phyloP scores from a whole-genome alignment of 2,888 invertebrate species.

The Tetragonisca angustula region DNA sequence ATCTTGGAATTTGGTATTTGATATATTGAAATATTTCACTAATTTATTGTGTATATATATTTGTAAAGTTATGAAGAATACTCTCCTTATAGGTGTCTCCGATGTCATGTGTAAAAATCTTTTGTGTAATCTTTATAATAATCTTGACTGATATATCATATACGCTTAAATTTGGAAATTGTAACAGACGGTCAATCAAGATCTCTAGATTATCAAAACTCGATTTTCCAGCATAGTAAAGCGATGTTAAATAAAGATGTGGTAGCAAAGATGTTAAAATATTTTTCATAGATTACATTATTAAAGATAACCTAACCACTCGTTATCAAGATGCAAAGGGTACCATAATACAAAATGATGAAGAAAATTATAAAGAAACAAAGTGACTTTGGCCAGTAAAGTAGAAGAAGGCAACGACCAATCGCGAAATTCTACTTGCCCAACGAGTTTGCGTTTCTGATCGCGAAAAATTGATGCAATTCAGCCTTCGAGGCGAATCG shows the following conservation, averaged over 20 bases:
- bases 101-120: not conserved
- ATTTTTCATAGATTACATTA: not conserved
- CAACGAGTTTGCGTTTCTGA: constrained; percentile 37
- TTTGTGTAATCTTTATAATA: not conserved
- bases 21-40: too few species aligned
- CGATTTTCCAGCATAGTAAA: not conserved
- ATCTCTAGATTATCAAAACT: constrained; percentile 2
- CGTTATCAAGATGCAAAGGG: not conserved
- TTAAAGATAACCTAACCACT: not conserved
- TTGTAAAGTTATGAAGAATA: not conserved
- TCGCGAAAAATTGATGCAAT: constrained; percentile 47
- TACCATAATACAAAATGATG: not conserved
- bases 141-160: not conserved
- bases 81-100: too few species aligned
- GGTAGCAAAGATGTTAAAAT: not conserved
- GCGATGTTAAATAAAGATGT: too few species aligned
- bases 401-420: not conserved
- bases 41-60: not conserved
- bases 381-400: not conserved
- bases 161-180: constrained; percentile 17
- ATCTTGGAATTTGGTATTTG: not conserved
- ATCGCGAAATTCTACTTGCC: constrained; percentile 15
- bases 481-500: constrained; percentile 40
- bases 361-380: not conserved
- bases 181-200: not conserved